Evolutionary conservation across 2,113 vertebrate species (phyloP), one percentile per base, ranked within the genome.

Genomic region (Takifugu flavidus): DNA sequence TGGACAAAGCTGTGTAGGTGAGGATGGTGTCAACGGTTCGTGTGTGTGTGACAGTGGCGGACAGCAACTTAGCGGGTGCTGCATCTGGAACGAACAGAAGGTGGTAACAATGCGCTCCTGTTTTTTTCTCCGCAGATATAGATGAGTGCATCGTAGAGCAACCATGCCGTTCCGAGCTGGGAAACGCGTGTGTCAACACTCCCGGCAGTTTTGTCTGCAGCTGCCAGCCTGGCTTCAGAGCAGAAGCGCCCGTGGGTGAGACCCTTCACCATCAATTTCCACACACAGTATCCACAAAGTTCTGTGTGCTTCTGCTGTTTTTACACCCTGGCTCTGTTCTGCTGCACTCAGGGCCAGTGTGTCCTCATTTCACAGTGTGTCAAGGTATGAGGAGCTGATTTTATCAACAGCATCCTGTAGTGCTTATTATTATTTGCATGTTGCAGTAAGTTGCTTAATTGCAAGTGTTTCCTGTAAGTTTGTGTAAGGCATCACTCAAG

Each of bases 141-240:
- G 91, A 92, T 46, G 92, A 93, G 79, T 93, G 92, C 72, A 80
- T 82, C 59, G 90, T 89, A 26, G 90, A 92, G 75, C 88, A 91
- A 61, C 77, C 68, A 54, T 93, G 92, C 73, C 81, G 66, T 4
- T 75, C 83, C 2, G 90, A 92, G 63, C 75, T 91, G 53, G 91
- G 91, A 39, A 92, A 92, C 15, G 52, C 86, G 53, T 93, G 92
- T 57, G 65, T 90, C 53, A 93, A 92, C 79, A 92, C 86, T 15
- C 85, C 86, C 1, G 91, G 92, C 13, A 90, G 89, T 71, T 93
- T 90, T 59, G 56, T 59, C 49, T 93, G 92, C 56, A 82, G 68
- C 68, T 93, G 92, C 64, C 84, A 53, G 72, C 39, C 56, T 0
- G 92, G 92, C 31, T 93, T 92, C 84, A 86, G 69, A 80, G 87